These are phyloP conservation scores for Clarias fuscus DNA, from an alignment of 2,797 vertebrate species.

Conservation along the genomic window DNA sequence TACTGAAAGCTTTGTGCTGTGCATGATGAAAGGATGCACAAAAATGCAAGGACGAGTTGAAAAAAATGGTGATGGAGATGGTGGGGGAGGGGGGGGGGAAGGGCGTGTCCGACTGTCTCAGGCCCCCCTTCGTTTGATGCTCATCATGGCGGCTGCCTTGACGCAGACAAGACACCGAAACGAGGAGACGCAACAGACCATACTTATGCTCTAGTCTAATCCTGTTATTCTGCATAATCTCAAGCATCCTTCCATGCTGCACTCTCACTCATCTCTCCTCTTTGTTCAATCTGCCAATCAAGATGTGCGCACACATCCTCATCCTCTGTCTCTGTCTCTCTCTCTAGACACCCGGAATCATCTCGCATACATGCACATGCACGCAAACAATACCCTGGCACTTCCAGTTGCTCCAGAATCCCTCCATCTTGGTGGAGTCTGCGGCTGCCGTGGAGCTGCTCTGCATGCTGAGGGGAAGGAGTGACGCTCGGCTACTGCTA, in stretches of 20 bases:
- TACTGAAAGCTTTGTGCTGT: not conserved
- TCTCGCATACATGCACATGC: conserved; percentile 28
- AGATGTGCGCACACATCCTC: conserved; percentile 41
- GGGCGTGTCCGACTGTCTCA: conserved; percentile 48
- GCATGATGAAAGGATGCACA: conserved; percentile 23
- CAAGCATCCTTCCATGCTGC: not conserved
- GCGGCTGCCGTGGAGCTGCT: conserved; percentile 74
- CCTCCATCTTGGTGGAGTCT: conserved; percentile 85
- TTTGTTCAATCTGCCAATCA: conserved; percentile 28
- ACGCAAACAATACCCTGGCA: conserved; percentile 88
- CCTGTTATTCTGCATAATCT: not conserved
- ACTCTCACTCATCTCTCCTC: not conserved
- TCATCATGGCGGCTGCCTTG: conserved; percentile 30
- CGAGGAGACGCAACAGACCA: not conserved
- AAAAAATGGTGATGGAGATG: not conserved
- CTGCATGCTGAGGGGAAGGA: conserved; percentile 81
- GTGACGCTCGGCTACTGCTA: conserved; percentile 47
- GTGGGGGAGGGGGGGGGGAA: conserved; percentile 24
- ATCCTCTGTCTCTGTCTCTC: conserved; percentile 7
- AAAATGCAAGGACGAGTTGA: conserved; percentile 6
- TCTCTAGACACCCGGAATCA: conserved; percentile 2
- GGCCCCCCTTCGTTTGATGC: conserved; percentile 6
- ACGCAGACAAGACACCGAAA: conserved; percentile 34
- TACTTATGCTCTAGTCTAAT: not conserved
- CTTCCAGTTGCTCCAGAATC: conserved; percentile 98